Base-by-base conservation (phyloP, 2,113 vertebrate genomes). In the Oryzias javanicus region DNA sequence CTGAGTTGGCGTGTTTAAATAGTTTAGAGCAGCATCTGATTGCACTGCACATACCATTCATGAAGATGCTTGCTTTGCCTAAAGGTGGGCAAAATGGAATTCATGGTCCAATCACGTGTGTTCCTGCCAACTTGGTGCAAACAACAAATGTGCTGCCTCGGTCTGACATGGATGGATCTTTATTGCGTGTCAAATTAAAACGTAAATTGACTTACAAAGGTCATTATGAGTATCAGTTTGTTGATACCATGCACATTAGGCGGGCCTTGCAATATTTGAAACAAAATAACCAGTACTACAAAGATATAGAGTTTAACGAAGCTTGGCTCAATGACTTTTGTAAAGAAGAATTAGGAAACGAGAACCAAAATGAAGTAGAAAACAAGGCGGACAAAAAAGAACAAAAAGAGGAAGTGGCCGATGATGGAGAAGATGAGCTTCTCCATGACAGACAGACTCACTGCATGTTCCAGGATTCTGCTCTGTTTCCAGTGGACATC, bases 21-120 rank as follows among this genome's bases (percentile, higher is more conserved):
- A 49, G 20, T 24, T 49, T 49, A 49, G 48, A 49, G 48, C 48
- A 49, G n/a, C 47, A 54, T 18, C 18, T 54, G 6, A 18, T 40
- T 2, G 55, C 55, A n/a, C 6, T 27, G 4, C 25, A 59, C 3
- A 44, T 29, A 0, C 27, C 29, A 1, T 54, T 46, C 19, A 47
- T 29, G 25, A 29, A 46, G 14, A 4, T 47, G 17, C 19, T 58
- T 4, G 44, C 24, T 17, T 35, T 59, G 2, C 45, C 57, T 35
- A 48, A 40, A 40, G 45, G 57, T 19, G n/a, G 57, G 0, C 45
- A 59, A n/a, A 49, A 40, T 20, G 57, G 45, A 2, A 25, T 35
- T 3, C 57, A 59, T 14, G 57, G 25, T 4, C 57, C 46, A 5
- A 19, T 49, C 8, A 49, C 46, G 12, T 41, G 27, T 60, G 57